Base-by-base conservation (phyloP, 2,797 vertebrate species). In the Parambassis ranga region DNA sequence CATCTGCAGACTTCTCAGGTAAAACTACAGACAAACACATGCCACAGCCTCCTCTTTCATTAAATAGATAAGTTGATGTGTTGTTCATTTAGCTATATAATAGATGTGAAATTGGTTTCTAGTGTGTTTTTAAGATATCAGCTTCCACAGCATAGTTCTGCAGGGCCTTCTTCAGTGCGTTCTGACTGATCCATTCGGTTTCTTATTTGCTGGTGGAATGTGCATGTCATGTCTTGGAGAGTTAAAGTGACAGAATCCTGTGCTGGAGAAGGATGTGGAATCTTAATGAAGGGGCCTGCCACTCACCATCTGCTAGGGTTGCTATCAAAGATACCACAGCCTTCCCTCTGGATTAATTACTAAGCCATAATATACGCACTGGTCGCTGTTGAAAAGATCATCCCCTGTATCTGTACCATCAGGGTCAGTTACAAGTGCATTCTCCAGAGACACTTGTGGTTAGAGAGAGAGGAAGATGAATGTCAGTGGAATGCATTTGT, bases 1-100 rank as follows among this genome's bases (percentile, higher is more conserved):
- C 84, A 96, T 98, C 83, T 95, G 95, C 89, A 93, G 93, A 62
- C 91, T 99, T 13, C 90, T 98, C 36, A 96, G 97, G 97, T 98
- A 92, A 64, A 60, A 10, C 3, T 37, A 31, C 19, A 18, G 10
- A 42, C 32, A 22, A 22, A 51, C 44, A 27, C 9, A 42, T 15
- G 24, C n/a, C 6, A 4, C 32, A n/a, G n/a, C n/a, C n/a, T n/a
- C n/a, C n/a, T n/a, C n/a, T n/a, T n/a, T n/a, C n/a, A n/a, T n/a
- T n/a, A n/a, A n/a, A n/a, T n/a, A n/a, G n/a, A n/a, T 16, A 4
- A 41, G 41, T 13, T 10, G 3, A 50, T 6, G 3, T 37, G 50
- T 64, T 43, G 64, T 69, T 62, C 59, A 75, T 62, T 58, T 22
- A 27, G 22, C 42, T 52, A 3, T 27, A 4, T 5, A 36, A 18